These are phyloP conservation scores for Anastatus disparis DNA, from an alignment of 1,140 invertebrate species.

Conservation along the genomic window DNA sequence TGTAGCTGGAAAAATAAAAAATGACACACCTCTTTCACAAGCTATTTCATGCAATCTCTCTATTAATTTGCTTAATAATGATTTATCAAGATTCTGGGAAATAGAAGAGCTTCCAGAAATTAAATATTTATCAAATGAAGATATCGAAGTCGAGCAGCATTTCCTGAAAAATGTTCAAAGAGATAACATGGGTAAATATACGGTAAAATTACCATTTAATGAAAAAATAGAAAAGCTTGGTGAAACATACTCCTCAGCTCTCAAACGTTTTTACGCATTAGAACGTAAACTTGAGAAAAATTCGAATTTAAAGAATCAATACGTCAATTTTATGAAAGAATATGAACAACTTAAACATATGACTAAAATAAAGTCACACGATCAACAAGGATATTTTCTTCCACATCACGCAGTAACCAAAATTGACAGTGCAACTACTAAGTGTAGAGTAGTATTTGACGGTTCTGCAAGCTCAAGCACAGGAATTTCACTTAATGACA, in stretches of 20 bases:
- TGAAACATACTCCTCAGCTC: neutral
- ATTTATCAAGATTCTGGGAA: neutral
- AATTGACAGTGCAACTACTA: constrained; percentile 1
- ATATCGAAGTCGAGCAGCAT: neutral
- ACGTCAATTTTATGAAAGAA: no score
- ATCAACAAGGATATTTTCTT: neutral
- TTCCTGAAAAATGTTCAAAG: neutral
- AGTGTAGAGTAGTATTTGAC: constrained; percentile 41
- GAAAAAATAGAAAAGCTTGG: neutral
- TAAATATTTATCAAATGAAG: neutral
- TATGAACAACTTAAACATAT: no score
- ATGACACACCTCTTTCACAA: no score
- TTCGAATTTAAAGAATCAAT: no score
- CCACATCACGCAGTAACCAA: constrained; percentile 32
- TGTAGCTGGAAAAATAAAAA: neutral
- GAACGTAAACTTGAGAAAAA: constrained; percentile 41
- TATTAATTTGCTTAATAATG: neutral
- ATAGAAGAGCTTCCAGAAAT: neutral
- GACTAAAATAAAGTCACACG: constrained; percentile 23
- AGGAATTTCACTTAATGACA: constrained; percentile 32
- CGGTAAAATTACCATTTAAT: neutral
- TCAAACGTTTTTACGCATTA: constrained; percentile 37
- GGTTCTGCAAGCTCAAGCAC: constrained; percentile 45
- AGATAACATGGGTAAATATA: neutral
- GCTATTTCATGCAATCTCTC: neutral